Base-by-base conservation (phyloP, 2,888 invertebrate species). In the Ditula angustiorana region DNA sequence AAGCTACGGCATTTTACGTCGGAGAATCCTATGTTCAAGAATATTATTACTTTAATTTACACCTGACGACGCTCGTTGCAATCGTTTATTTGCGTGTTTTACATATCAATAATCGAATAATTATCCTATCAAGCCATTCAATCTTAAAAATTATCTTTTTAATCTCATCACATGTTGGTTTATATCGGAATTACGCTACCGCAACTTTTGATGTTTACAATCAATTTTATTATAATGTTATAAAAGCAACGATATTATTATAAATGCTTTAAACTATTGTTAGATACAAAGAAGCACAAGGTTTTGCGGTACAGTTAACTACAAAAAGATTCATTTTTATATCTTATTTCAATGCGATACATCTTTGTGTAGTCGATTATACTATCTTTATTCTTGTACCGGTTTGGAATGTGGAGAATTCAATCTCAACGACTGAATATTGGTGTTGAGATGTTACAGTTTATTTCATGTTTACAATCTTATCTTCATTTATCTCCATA, bases 61-160 rank as follows among this genome's bases (percentile, higher is more conserved):
- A 30, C 23, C 41, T n/a, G 21, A 23, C 16, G 10, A 11, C n/a
- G 23, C 19, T 35, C 13, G 26, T 13, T 41, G 41, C 41, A 19
- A 50, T 21, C 21, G 23, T 56, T 53, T 49, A 37, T 21, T 28
- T 30, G 50, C 41, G 11, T 28, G 47, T 19, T 55, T 57, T 30
- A 16, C 19, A 35, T 62, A 57, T 57, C 41, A 41, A 24, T 57
- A n/a, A 62, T 62, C 56, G 16, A 41, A 24, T 62, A 16, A 50
- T 62, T 30, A 62, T 49, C 23, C 26, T 49, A 56, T 62, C 56
- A 26, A 10, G 35, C 37, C 13, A 49, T 13, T 49, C 5, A 11
- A 35, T 47, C 28, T 49, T 37, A 21, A 8, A 13, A 10, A 37
- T 41, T 56, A 56, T 55, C 46, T 46, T 35, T 49, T 19, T 41